Base-by-base conservation (phyloP, 2,888 invertebrate genomes). In the Drosophila paramelanica region DNA sequence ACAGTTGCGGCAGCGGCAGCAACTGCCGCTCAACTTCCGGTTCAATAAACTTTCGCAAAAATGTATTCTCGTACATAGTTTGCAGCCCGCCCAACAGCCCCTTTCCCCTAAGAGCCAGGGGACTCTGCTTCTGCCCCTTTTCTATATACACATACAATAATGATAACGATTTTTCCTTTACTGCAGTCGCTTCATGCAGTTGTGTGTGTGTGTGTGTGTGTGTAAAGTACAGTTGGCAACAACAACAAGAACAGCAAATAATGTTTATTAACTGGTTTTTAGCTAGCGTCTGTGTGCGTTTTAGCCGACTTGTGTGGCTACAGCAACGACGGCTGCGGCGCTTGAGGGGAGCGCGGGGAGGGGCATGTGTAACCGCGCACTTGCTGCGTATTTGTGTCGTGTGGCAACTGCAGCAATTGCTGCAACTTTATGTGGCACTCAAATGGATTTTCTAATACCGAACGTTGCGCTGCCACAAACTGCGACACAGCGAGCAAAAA, bases 41-140 rank as follows among this genome's bases (percentile, higher is more conserved):
- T 88, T 81, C 81, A 81, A 81, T 81, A 88, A 81, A 82, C 81
- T 88, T 86, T 60, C 68, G 83, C 83, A 64, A 82, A 87, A 81
- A 86, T 13, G 58, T 79, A 69, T 86, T 66, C 71, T 67, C 73
- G 66, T 65, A 79, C 61, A 86, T 76, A 82, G 89, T 88, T 79
- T 83, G 42, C 52, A 42, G 49, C 25, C 27, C 36, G 27, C 25
- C 31, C 23, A 4, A 17, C 17, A 23, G 23, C 1, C 13, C 2
- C 7, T 8, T 14, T 10, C 10, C 10, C 31, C 31, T 2, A 0
- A 31, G 31, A 20, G 27, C 6, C 31, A 11, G 36, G 11, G 36
- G 13, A 36, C 36, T 36, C 36, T 36, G 33, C 11, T 17, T 2
- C n/a, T 23, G 25, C 47, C 11, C 23, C 41, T 31, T n/a, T 42